Base-by-base conservation (phyloP, 2,113 vertebrate genomes). In the Lonchura striata region DNA sequence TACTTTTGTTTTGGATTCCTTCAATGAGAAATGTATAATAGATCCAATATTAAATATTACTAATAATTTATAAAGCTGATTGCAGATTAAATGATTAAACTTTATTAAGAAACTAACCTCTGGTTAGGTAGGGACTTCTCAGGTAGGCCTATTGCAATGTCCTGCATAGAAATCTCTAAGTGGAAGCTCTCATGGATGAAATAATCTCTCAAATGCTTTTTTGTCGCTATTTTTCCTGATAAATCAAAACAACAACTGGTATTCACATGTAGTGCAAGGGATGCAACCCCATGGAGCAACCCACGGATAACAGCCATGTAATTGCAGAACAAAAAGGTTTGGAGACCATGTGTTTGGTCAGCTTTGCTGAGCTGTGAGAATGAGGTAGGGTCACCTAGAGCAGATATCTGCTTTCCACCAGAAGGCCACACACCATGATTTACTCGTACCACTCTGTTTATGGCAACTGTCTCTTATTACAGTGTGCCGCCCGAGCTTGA, bases 391-490 rank as follows among this genome's bases (percentile, higher is more conserved):
- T 97, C 97, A 98, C 97, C 97, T 98, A 94, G 96, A 97, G 95
- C 90, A 98, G 98, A 93, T 98, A 97, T 98, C 97, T 98, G 94
- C 97, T 98, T 98, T 97, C 97, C 94, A 95, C 94, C 97, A 97
- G 92, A 94, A 97, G 98, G 97, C 98, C 98, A 98, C 98, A 98
- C 98, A 98, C 97, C 93, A 94, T 69, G 97, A 95, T 95, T 94
- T 96, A 74, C 96, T 97, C 23, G 6, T 97, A 93, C 96, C 95
- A 87, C 92, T 97, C 97, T 98, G 98, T 98, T 98, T 98, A 98
- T 97, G 98, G 97, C 97, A 98, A 98, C 98, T 98, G 98, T 98
- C 98, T 99, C 98, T 98, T 98, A 83, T 98, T 98, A 98, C 97
- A 98, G 96, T 98, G 94, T 91, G 78, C 97, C 39, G 91, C 98